These are phyloP conservation scores for Geodia barretti DNA, from an alignment of 37 sponge, comb jelly and placozoan species.

Conservation along the genomic window DNA sequence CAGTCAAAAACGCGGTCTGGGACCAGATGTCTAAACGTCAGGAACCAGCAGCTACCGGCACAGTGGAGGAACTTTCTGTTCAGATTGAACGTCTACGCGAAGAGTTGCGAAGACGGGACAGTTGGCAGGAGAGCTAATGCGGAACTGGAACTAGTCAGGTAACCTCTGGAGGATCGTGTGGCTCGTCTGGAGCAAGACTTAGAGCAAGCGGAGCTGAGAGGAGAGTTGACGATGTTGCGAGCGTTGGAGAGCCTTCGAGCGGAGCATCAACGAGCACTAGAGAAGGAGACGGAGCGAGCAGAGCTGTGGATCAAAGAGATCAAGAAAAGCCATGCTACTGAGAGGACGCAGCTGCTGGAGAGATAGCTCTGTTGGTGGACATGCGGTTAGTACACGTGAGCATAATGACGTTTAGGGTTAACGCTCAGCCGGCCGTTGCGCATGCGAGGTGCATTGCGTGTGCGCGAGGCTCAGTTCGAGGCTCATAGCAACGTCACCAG, in stretches of 20 bases:
- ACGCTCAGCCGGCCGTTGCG: too few species aligned
- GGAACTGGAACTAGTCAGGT: neutral
- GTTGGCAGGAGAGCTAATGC: neutral
- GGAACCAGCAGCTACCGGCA: neutral
- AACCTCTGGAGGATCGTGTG: neutral
- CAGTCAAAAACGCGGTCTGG: neutral
- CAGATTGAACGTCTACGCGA: neutral
- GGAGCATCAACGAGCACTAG: neutral
- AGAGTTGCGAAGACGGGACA: neutral
- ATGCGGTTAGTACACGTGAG: too few species aligned
- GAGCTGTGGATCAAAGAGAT: neutral
- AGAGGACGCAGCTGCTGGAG: neutral
- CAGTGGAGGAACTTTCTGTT: neutral
- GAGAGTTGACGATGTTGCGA: neutral
- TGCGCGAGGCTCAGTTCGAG: too few species aligned
- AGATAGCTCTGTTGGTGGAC: neutral
- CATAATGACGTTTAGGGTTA: too few species aligned
- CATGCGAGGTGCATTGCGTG: too few species aligned
- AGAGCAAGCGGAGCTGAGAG: neutral
- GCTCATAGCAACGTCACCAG: too few species aligned
- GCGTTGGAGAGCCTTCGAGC: constrained; percentile 3
- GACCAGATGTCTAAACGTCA: neutral
- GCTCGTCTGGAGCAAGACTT: neutral
- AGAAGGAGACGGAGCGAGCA: constrained; percentile 26
- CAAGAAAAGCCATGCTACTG: neutral